Evolutionary conservation across 2,797 vertebrate genomes (phyloP).

Genomic region (Melanotaenia boesemani): DNA sequence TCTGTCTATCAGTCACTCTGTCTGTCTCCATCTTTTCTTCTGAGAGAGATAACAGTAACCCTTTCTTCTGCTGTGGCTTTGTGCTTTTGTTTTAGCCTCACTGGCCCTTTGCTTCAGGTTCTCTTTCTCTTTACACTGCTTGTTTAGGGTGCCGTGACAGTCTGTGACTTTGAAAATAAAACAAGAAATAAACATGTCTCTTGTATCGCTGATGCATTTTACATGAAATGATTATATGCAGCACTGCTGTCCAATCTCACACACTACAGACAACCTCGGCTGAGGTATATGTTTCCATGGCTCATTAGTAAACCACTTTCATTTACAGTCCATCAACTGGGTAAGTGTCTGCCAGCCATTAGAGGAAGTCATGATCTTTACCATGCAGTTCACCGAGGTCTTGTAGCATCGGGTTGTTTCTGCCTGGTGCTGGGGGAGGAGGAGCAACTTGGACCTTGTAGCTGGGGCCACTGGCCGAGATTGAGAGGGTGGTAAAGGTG

Average conservation of each 20-base stretch:
- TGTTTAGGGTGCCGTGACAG: constrained; percentile 15
- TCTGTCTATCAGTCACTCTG: constrained; percentile 63
- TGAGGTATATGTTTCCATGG: constrained; percentile 62
- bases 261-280: constrained; percentile 33
- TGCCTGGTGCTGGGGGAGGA: constrained; percentile 71
- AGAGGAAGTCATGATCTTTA: constrained; percentile 69
- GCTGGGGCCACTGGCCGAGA: constrained; percentile 76
- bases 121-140: constrained; percentile 30
- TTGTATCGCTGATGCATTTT: constrained; percentile 31
- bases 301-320: constrained; percentile 67
- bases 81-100: constrained; percentile 62
- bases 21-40: constrained; percentile 70
- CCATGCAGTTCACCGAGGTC: constrained; percentile 81
- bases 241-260: constrained; percentile 43
- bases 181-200: constrained; percentile 51
- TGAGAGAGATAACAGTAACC: constrained; percentile 59
- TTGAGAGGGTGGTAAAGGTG: constrained; percentile 92
- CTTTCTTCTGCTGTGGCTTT: constrained; percentile 44
- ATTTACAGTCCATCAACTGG: constrained; percentile 54
- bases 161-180: constrained; percentile 41
- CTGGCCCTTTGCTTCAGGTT: constrained; percentile 36
- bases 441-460: constrained; percentile 62
- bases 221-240: constrained; percentile 46
- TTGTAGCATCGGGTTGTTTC: constrained; percentile 43
- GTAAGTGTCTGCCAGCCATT: constrained; percentile 53